phyloP scores from a whole-genome alignment of 2,888 invertebrate genomes.

The Silvanus unidentatus region DNA sequence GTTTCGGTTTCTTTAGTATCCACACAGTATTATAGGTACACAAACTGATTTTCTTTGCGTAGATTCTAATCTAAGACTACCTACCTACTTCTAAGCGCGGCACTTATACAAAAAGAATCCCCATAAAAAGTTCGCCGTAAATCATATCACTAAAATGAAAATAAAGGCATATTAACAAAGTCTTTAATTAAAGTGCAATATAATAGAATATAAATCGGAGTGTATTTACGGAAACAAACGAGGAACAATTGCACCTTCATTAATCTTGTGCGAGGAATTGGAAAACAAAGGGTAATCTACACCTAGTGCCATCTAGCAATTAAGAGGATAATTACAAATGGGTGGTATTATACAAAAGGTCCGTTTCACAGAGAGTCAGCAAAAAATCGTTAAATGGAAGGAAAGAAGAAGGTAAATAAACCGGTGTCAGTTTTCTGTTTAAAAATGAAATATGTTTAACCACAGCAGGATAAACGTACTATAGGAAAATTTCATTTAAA shows the following conservation, averaged over 20 bases:
- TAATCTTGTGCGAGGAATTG: slow-evolving; percentile 42
- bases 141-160: slow-evolving; percentile 13
- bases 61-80: no score
- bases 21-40: no score
- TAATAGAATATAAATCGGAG: slow-evolving; percentile 36
- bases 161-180: slow-evolving; percentile 3
- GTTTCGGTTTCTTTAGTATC: no score
- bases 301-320: slow-evolving; percentile 45
- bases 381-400: neutral
- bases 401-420: neutral
- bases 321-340: slow-evolving; percentile 43
- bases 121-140: neutral
- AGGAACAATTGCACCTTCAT: slow-evolving; percentile 45
- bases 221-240: slow-evolving; percentile 44
- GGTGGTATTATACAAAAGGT: slow-evolving; percentile 9
- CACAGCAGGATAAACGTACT: no score
- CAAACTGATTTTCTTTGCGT: no score
- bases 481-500: no score
- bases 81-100: no score
- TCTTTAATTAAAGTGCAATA: slow-evolving; percentile 16
- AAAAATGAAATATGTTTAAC: no score
- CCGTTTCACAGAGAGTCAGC: slow-evolving; percentile 6
- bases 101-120: no score
- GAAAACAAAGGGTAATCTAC: slow-evolving; percentile 46
- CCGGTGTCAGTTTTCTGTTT: no score